Evolutionary conservation across 1,140 invertebrate genomes (phyloP), one percentile per base, ranked within the genome.

Genomic region (Drosophila biarmipes): DNA sequence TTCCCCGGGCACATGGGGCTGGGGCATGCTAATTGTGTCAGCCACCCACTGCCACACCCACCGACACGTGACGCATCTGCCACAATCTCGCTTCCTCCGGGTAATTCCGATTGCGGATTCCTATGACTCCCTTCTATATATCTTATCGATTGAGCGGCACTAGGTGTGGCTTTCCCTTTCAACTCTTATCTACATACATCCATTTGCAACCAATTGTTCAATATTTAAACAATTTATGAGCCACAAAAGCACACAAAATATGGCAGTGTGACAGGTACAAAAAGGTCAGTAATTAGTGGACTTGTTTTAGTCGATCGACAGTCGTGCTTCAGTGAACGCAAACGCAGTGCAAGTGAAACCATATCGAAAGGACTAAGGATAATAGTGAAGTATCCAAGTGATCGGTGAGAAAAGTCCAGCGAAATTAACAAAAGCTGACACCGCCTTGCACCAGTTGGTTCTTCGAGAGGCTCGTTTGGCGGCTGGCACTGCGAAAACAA

Each of bases 221-320:
- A 87, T 87, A 89, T 87, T 87, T 84, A 80, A 87, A 87, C 84
- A 87, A 89, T 80, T 87, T 79, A 89, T 87, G 80, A 82, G 77
- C 35, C 68, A 76, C 68, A 69, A 52, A 55, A 35, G 55, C 24
- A 38, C 45, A 46, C 31, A 35, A 31, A 24, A 43, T n/a, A 73
- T 37, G 17, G 43, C 15, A 19, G 35, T 37, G 42, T 14, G 42
- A 58, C 61, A 57, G 79, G 59, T 87, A 87, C 84, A 87, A 80
- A 87, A 87, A 67, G 84, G 75, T 81, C 61, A 67, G 79, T 69
- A 87, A 84, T 89, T 89, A 73, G 62, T 74, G 27, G 57, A 89
- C 62, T 71, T 77, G 59, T 71, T 84, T 87, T 79, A 87, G 84
- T 87, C 40, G 46, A 45, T 40, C 56, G 48, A 15, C 43, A 61